Percentiles rank a stretch among this genome's conserved stretches.
phyloP scores from a whole-genome alignment of 2,797 vertebrate species.

The Kryptopterus vitreolus region DNA sequence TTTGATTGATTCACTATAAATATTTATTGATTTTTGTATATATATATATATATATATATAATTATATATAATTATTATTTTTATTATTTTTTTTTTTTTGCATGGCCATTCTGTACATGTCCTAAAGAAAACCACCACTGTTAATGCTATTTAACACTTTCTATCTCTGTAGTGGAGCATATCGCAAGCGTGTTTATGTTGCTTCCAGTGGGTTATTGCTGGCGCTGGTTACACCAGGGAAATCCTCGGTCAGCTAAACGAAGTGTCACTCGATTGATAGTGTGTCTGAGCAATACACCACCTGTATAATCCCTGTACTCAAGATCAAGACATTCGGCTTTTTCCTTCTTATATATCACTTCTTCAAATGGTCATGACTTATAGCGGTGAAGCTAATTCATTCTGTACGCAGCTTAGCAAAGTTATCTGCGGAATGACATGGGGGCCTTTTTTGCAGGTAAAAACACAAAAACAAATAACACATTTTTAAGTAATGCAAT shows the following conservation, averaged over 20 bases:
- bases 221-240: slow-evolving; percentile 65
- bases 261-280: slow-evolving; percentile 80
- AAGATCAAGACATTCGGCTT: slow-evolving; percentile 13
- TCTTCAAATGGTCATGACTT: neutral
- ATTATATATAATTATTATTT: too few relatives aligned
- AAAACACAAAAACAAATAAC: too few relatives aligned
- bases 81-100: too few relatives aligned
- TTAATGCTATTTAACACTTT: slow-evolving; percentile 35
- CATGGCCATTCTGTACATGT: slow-evolving; percentile 17
- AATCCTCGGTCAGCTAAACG: slow-evolving; percentile 75
- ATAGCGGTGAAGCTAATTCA: neutral
- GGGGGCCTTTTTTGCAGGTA: neutral
- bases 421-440: neutral
- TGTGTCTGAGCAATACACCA: slow-evolving; percentile 74
- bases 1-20: neutral
- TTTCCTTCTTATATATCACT: slow-evolving; percentile 10
- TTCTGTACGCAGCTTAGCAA: neutral
- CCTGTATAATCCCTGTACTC: slow-evolving; percentile 62
- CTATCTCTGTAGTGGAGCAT: slow-evolving; percentile 37
- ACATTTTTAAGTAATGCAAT: neutral
- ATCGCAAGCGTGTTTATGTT: slow-evolving; percentile 71
- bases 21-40: too few relatives aligned
- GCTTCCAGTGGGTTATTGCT: slow-evolving; percentile 65
- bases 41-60: too few relatives aligned
- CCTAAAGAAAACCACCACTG: slow-evolving; percentile 27